phyloP scores from a whole-genome alignment of 2,797 vertebrate species.

The Halcyon chelicuti region DNA sequence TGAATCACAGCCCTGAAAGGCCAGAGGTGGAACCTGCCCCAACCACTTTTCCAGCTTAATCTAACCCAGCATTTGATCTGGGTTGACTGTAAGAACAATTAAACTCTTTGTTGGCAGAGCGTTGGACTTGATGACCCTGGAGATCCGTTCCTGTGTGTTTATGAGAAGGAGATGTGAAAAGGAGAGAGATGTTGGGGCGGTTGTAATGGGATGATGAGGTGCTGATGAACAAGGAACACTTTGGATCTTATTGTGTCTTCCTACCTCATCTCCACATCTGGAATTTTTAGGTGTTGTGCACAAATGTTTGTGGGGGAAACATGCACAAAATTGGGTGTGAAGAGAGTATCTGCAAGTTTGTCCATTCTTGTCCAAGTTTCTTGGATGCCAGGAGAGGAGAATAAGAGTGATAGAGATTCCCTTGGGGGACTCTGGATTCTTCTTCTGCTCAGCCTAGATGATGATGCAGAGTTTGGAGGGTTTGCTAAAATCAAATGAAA shows the following conservation, averaged over 20 bases:
- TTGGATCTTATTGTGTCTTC: not conserved
- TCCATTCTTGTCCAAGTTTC: not conserved
- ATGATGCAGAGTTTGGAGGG: not conserved
- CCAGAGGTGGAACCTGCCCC: conserved; percentile 2
- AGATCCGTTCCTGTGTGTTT: not conserved
- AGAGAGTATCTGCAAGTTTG: not conserved
- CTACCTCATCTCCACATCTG: not conserved
- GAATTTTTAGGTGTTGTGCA: not conserved
- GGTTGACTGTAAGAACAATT: not conserved
- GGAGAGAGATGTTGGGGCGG: not conserved
- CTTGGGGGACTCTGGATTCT: not conserved
- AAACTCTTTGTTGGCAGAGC: not conserved
- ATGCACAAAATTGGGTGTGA: not conserved
- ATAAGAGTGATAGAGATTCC: not conserved
- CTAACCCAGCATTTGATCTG: conserved; percentile 22
- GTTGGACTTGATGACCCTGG: conserved; percentile 34
- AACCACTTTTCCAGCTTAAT: not conserved
- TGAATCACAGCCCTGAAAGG: not conserved
- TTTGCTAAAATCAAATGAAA: conserved; percentile 39
- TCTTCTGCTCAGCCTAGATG: not conserved
- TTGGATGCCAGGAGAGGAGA: not conserved
- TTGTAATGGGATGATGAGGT: not conserved
- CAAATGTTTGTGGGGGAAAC: not conserved
- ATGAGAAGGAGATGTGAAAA: conserved; percentile 12
- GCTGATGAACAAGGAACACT: not conserved